Evolutionary conservation across 2,113 vertebrate species (phyloP), one percentile per base, ranked within the genome.

Genomic region (Girardinichthys multiradiatus): DNA sequence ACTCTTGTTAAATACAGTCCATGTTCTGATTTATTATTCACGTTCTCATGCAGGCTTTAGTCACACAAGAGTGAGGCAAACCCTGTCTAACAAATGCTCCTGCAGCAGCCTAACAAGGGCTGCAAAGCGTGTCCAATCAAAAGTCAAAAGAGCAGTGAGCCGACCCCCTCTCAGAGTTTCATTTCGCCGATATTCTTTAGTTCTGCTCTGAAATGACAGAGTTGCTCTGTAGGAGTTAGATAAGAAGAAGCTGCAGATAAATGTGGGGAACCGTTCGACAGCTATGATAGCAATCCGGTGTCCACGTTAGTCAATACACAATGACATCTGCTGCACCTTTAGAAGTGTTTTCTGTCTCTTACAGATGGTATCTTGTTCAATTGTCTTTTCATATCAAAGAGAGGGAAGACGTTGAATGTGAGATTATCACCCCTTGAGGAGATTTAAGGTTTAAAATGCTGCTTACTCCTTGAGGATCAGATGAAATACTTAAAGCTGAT

Each of bases 361-460:
- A 62, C 57, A 84, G 85, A 91, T 87, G 67, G 35, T 82, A 90
- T 89, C 83, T 84, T 86, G 87, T 86, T 76, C 48, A 24, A 54
- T 54, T 86, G 31, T 54, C 81, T 81, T 33, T 57, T 63, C 0
- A 21, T 62, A 80, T 85, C 76, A 84, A 79, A 68, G 74, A 76
- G 72, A 45, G 45, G 74, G 77, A 69, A 76, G 86, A 79, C 58
- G 26, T 63, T 58, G 65, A 75, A 84, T 68, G 82, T 64, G 72
- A 82, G 84, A 87, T 90, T 76, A 79, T 76, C 67, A 74, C 68
- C 77, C 81, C 80, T 45, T 63, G 70, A 70, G 83, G 28, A 89
- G 81, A 86, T 74, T 81, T 83, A 75, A 85, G 65, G 60, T 79
- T 71, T 78, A 59, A 72, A 39, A 81, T 72, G 76, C 74, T 60